Base-by-base conservation (phyloP, 2,113 vertebrate genomes). In the Globicephala melas region DNA sequence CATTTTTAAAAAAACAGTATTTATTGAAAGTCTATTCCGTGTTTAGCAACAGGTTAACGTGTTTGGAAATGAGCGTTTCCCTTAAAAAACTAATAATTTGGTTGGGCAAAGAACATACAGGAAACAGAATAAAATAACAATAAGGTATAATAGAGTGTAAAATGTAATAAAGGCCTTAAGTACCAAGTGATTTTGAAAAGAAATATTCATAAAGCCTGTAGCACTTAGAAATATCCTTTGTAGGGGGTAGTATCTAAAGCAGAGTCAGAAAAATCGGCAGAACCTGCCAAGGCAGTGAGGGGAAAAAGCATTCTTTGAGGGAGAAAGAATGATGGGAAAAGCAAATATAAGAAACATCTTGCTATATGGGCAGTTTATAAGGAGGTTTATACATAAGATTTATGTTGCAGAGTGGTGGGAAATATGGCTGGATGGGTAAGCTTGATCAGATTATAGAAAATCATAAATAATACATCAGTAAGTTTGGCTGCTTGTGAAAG, bases 81-180 rank as follows among this genome's bases (percentile, higher is more conserved):
- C 70, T 95, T 94, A 76, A 92, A 96, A 91, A 94, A 28, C 18
- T 15, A 82, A n/a, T 65, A 93, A 62, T 87, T 74, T 6, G 10
- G 17, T 41, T 60, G 3, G 18, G 53, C 68, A 93, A 87, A 90
- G 33, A 96, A 70, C 31, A 95, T 70, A 91, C 5, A 58, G n/a
- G 14, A 58, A 65, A 81, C 1, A 70, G 33, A 91, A 87, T 67
- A 77, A 18, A 26, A 65, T 70, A 91, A 82, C 26, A 23, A 70
- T 77, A 80, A 91, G 50, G 6, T 41, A 41, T 60, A 91, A 65
- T 26, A 28, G 6, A 90, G 9, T 70, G 1, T n/a, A 77, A 91
- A 82, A 70, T 91, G 18, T 77, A 77, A 25, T 93, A 95, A 95
- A 74, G 44, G 25, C 12, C 31, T 84, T 84, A 83, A 68, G 33